phyloP scores from a whole-genome alignment of 2,888 invertebrate species.

The Buathra laborator region DNA sequence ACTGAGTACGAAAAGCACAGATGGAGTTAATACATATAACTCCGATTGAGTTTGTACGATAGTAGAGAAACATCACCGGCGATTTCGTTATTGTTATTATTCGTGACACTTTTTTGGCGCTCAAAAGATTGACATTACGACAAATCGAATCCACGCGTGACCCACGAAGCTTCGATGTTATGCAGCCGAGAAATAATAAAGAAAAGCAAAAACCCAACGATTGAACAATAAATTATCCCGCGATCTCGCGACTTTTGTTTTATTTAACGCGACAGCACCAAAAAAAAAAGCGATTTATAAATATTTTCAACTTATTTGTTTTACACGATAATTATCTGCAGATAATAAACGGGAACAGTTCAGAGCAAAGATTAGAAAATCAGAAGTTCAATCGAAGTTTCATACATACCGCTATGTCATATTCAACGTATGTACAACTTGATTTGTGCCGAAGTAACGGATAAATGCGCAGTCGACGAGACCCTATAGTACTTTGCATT shows the following conservation, averaged over 20 bases:
- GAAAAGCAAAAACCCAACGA: neutral
- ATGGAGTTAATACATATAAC: constrained; percentile 41
- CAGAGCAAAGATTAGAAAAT: neutral
- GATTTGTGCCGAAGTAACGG: neutral
- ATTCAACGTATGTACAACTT: neutral
- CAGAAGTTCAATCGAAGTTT: constrained; percentile 3
- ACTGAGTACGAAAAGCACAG: constrained; percentile 57
- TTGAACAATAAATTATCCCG: neutral
- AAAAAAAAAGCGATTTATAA: neutral
- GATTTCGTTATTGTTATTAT: constrained; percentile 14
- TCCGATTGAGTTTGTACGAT: constrained; percentile 57
- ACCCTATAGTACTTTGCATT: constrained; percentile 27
- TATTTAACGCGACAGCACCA: neutral
- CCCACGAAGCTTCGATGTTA: neutral
- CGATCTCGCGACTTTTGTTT: neutral
- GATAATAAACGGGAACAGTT: neutral
- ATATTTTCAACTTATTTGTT: no score
- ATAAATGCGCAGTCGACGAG: constrained; percentile 14
- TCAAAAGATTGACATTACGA: neutral
- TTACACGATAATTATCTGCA: neutral
- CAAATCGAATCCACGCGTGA: neutral
- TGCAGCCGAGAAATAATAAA: neutral
- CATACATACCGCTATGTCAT: neutral
- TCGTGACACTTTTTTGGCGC: neutral
- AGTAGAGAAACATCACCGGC: neutral